These are phyloP conservation scores for Pimpla rufipes DNA, from an alignment of 2,888 invertebrate genomes.

Conservation along the genomic window DNA sequence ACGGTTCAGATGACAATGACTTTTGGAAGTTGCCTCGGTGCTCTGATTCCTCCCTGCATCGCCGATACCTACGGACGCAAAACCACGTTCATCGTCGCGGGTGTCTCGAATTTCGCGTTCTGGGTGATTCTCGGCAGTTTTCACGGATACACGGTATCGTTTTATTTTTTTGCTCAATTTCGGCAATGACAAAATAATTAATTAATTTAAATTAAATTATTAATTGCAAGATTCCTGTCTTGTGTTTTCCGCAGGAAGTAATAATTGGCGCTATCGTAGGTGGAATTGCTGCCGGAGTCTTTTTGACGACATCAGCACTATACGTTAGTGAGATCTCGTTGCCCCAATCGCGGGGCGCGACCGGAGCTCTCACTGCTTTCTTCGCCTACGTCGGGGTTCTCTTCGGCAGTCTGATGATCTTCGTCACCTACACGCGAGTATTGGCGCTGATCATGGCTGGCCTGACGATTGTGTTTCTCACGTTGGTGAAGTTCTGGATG, in stretches of 20 bases:
- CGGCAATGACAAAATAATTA: slow-evolving; percentile 17
- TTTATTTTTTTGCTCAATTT: background rate
- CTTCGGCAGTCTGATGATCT: slow-evolving; percentile 59
- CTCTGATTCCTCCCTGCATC: slow-evolving; percentile 70
- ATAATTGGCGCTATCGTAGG: slow-evolving; percentile 68
- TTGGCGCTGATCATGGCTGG: slow-evolving; percentile 59
- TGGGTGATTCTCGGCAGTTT: slow-evolving; percentile 59
- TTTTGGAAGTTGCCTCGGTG: slow-evolving; percentile 72
- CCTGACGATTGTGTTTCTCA: slow-evolving; percentile 66
- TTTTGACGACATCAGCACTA: slow-evolving; percentile 70
- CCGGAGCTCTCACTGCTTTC: slow-evolving; percentile 65
- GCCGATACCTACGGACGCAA: slow-evolving; percentile 72
- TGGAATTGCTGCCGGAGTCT: slow-evolving; percentile 72
- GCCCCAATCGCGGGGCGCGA: slow-evolving; percentile 63
- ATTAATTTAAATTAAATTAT: too few species aligned
- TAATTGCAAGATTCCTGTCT: background rate
- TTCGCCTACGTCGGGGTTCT: slow-evolving; percentile 72
- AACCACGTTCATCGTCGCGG: slow-evolving; percentile 69
- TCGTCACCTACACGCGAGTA: slow-evolving; percentile 53
- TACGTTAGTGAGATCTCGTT: slow-evolving; percentile 73
- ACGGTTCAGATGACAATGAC: slow-evolving; percentile 65
- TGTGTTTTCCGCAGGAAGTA: slow-evolving; percentile 61
- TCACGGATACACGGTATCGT: slow-evolving; percentile 43
- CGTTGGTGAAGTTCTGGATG: slow-evolving; percentile 69
- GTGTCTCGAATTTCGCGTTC: slow-evolving; percentile 48